Base-by-base conservation (phyloP, 2,113 vertebrate species). In the Corvus moneduloides region DNA sequence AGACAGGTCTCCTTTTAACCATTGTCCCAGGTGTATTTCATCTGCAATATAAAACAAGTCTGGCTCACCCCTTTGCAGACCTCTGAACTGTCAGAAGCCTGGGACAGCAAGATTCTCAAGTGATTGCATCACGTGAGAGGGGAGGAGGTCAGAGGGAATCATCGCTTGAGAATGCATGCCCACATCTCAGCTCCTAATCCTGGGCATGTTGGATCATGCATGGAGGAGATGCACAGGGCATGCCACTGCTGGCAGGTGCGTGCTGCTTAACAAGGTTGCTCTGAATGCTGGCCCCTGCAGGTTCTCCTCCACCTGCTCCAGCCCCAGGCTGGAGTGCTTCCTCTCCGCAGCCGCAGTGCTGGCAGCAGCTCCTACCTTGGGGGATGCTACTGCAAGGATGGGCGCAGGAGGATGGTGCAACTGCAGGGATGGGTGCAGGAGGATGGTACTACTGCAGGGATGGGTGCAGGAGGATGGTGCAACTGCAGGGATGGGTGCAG, bases 121-220 rank as follows among this genome's bases (percentile, higher is more conserved):
- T 8, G 56, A 78, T 64, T 93, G 66, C 84, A 81, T 84, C 80
- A 78, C 10, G 0, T 67, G 86, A 87, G 52, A 71, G 48, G 44
- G 91, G 73, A 94, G 89, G 95, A 94, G 95, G 89, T 84, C 7
- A 6, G 56, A 90, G 48, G 80, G 89, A 96, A 84, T 95, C 89
- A 94, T 78, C 15, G 2, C 61, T 72, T 61, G 76, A 63, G 89
- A 92, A 95, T 93, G 91, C 73, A 12, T 96, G 66, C 83, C 86
- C 73, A 55, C 44, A 78, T 87, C 63, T 62, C 79, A 23, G 51
- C 76, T 93, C 52, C 76, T 71, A 4, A 62, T 62, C 2, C 2
- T 16, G 78, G 59, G 74, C 95, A 10, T 63, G 94, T 72, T 2
- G 15, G 52, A 74, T 90, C 96, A 71, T 1, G 94, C 86, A 41